Evolutionary conservation across 2,888 invertebrate species (phyloP).

Genomic region (Lamellibrachia columna): DNA sequence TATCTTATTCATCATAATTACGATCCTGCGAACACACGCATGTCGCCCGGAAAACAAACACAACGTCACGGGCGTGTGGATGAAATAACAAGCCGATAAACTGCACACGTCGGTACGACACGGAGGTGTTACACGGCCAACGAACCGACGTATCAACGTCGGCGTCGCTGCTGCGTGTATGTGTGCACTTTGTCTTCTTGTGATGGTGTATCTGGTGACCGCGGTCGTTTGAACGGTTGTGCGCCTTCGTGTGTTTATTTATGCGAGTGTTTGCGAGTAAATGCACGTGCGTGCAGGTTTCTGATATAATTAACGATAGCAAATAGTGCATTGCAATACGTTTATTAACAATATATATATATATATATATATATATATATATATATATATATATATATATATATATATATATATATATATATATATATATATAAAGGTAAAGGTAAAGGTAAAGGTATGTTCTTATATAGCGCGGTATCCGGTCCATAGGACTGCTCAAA

Average conservation of each 20-base stretch:
- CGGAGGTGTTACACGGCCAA: background rate
- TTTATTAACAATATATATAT: background rate
- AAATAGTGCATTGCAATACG: too few relatives aligned
- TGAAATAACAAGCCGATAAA: background rate
- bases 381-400: constrained; percentile 20
- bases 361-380: constrained; percentile 25
- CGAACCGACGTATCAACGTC: background rate
- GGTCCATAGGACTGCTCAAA: too few relatives aligned
- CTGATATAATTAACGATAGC: too few relatives aligned
- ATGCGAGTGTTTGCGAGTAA: background rate
- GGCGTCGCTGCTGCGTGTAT: background rate
- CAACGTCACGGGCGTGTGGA: background rate
- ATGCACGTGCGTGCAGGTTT: too few relatives aligned
- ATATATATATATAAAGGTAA: background rate
- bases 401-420: constrained; percentile 7
- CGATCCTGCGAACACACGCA: background rate
- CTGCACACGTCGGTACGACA: background rate
- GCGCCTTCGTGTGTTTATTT: background rate
- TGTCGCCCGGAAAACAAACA: background rate
- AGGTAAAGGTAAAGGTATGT: too few relatives aligned
- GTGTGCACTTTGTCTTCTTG: background rate
- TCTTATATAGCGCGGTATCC: too few relatives aligned
- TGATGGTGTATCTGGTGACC: background rate
- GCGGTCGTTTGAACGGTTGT: background rate
- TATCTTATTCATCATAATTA: constrained; percentile 16